Conservation (phyloP, 1,140 invertebrate genomes). For the Idris sp. region DNA sequence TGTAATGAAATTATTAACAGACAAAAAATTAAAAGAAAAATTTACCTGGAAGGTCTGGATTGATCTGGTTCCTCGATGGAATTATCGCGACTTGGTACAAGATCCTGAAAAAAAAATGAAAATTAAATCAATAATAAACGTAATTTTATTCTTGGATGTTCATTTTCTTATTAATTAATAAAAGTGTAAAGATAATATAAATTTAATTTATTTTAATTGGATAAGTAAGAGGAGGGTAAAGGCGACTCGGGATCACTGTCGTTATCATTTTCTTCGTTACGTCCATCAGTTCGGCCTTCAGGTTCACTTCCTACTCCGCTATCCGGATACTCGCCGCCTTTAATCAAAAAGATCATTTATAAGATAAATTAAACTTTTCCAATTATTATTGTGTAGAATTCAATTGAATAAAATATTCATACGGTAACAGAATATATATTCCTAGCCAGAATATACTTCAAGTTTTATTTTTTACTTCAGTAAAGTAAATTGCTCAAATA, state of each 20-base stretch:
- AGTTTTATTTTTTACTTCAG: too few species aligned
- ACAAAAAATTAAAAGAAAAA: too few species aligned
- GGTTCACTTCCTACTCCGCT: slow-evolving; percentile 83
- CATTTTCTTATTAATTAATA: slow-evolving; percentile 48
- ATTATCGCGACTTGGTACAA: slow-evolving; percentile 69
- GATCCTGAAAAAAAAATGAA: slow-evolving; percentile 67
- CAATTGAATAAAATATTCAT: too few species aligned
- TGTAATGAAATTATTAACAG: too few species aligned
- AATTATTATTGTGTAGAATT: too few species aligned
- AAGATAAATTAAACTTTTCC: too few species aligned
- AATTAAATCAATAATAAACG: too few species aligned
- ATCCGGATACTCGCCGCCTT: slow-evolving; percentile 82
- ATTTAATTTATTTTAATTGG: slow-evolving; percentile 69
- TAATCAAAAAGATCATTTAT: slow-evolving; percentile 6
- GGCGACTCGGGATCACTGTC: slow-evolving; percentile 81
- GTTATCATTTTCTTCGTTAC: slow-evolving; percentile 83
- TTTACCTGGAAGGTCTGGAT: slow-evolving; percentile 74
- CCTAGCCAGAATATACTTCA: too few species aligned
- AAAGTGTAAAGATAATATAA: slow-evolving; percentile 68
- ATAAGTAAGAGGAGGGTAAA: slow-evolving; percentile 63
- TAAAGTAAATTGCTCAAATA: too few species aligned
- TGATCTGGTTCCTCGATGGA: slow-evolving; percentile 70
- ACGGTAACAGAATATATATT: too few species aligned
- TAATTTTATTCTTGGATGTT: too few species aligned
- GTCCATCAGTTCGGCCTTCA: slow-evolving; percentile 77